These are phyloP conservation scores for Asteroscopus sphinx DNA, from an alignment of 2,888 invertebrate species.

Conservation along the genomic window DNA sequence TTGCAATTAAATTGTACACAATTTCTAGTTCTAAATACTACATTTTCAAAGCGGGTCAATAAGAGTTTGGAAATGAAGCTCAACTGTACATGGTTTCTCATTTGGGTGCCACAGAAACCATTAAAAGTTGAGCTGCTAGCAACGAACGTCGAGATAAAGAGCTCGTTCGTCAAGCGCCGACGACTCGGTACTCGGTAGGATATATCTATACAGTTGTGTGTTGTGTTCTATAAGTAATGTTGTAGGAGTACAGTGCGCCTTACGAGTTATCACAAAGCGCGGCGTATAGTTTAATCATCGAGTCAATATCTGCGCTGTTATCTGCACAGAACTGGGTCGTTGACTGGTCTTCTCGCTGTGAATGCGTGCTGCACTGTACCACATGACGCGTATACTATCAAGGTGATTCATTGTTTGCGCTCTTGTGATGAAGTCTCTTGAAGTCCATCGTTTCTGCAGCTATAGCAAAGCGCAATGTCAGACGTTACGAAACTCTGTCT, in stretches of 20 bases:
- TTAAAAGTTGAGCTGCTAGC: slow-evolving; percentile 47
- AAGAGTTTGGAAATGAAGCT: slow-evolving; percentile 56
- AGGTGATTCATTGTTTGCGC: slow-evolving; percentile 11
- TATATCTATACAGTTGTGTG: slow-evolving; percentile 20
- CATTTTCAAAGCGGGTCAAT: slow-evolving; percentile 58
- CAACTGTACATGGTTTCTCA: slow-evolving; percentile 33
- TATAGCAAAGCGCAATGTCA: slow-evolving; percentile 7
- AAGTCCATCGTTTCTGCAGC: neutral
- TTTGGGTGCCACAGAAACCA: slow-evolving; percentile 29
- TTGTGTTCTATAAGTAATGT: slow-evolving; percentile 33
- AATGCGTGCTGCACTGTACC: slow-evolving; percentile 18
- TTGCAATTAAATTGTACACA: slow-evolving; percentile 47
- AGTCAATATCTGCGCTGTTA: slow-evolving; percentile 73
- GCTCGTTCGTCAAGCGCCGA: slow-evolving; percentile 56
- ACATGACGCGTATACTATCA: slow-evolving; percentile 3
- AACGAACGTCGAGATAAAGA: slow-evolving; percentile 57
- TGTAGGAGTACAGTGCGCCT: slow-evolving; percentile 36
- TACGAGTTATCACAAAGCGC: slow-evolving; percentile 52
- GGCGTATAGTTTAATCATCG: slow-evolving; percentile 64
- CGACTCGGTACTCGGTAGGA: slow-evolving; percentile 48
- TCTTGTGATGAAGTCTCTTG: neutral
- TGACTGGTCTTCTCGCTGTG: slow-evolving; percentile 66
- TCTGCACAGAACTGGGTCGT: slow-evolving; percentile 75
- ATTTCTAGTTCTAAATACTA: slow-evolving; percentile 52
- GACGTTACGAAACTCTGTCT: slow-evolving; percentile 42